Percentiles rank a stretch among this genome's conserved stretches.
Evolutionary conservation across 2,113 vertebrate genomes (phyloP).

Genomic region (Otis tarda): DNA sequence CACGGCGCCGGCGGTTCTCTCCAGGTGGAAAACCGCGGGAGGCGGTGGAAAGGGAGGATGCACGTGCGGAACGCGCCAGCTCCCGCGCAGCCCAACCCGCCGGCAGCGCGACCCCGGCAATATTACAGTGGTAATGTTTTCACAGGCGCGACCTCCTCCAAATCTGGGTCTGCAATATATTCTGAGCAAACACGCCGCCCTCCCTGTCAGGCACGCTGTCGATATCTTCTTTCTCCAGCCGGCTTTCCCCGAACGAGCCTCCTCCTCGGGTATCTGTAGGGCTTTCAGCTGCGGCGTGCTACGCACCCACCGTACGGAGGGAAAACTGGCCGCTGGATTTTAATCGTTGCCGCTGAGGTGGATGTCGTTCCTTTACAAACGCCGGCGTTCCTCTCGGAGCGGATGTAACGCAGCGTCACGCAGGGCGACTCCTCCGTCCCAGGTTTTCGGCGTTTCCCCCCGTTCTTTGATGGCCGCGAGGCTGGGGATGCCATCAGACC

Average conservation of each 20-base stretch:
- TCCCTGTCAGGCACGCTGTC: not conserved
- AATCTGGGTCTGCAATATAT: conserved; percentile 20
- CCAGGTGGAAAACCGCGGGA: not conserved
- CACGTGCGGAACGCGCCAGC: not conserved
- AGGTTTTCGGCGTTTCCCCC: not conserved
- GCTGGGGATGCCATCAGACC: not conserved
- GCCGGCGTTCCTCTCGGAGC: not conserved
- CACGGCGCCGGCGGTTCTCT: accelerated
- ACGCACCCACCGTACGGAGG: accelerated
- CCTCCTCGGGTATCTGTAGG: accelerated
- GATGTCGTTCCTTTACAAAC: not conserved
- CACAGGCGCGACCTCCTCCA: conserved; percentile 14
- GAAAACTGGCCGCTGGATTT: not conserved
- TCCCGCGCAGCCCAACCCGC: not conserved
- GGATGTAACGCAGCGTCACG: not conserved
- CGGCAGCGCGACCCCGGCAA: not conserved
- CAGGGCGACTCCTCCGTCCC: not conserved
- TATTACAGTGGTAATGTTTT: conserved; percentile 24
- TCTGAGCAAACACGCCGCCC: conserved; percentile 55
- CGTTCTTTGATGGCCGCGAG: not conserved
- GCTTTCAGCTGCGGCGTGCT: not conserved
- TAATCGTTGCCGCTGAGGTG: not conserved
- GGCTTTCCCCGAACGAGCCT: not conserved
- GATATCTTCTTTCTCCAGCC: conserved; percentile 39
- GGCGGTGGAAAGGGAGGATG: not conserved